Evolutionary conservation across 2,797 vertebrate species (phyloP), one percentile per base, ranked within the genome.

Genomic region (Xenopus petersii): DNA sequence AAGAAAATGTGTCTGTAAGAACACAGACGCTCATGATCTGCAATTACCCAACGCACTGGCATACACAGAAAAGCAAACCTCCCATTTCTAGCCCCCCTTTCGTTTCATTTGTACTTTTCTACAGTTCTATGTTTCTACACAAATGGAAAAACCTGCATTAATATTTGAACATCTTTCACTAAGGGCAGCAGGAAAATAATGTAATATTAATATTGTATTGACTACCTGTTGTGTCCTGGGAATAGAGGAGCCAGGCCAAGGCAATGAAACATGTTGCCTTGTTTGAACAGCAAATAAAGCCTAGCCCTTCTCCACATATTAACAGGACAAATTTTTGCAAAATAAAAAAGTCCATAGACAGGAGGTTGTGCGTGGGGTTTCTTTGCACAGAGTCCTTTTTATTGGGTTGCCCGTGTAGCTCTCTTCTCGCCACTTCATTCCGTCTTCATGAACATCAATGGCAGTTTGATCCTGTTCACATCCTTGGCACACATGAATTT

Each of bases 141-240:
- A 63, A 63, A 63, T 26, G 24, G 58, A 64, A 36, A 36, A 64
- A 33, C 15, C 33, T 64, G 17, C 62, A 64, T 64, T n/a, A 64
- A 64, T 64, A 64, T 64, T 64, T 64, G 36, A 64, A 42, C 13
- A 17, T 64, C 13, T 47, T 64, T 64, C 62, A 42, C 33, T 46
- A 24, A 63, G 62, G 36, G 56, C 56, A 61, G 70, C 33, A 46
- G 59, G 70, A 47, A 59, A 59, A 61, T 49, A 59, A 58, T 71
- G 70, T 13, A 62, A 58, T 61, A 71, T 71, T 71, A 61, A 61
- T 71, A 48, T 61, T 21, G 47, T 71, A 71, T 71, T 61, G 70
- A 71, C 70, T 49, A 46, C 33, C 56, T 46, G 66, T 84, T 75
- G 81, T 86, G 82, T 82, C 81, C 77, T 85, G 85, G 84, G 84